Base-by-base conservation (phyloP, 1,140 invertebrate species). In the Lamellibrachia luymesi region DNA sequence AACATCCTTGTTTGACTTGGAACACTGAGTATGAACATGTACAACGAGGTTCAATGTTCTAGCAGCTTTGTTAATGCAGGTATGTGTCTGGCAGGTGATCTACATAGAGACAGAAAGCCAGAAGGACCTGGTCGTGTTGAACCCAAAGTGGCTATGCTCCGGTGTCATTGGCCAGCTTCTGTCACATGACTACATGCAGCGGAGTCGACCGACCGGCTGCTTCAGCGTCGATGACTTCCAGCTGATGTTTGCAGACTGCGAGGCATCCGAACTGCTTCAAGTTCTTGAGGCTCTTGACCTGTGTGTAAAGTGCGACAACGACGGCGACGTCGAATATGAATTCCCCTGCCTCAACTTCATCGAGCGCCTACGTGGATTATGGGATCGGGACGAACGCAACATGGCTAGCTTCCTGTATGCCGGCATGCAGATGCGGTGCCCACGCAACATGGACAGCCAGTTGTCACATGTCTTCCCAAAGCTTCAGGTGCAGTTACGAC, bases 171-270 rank as follows among this genome's bases (percentile, higher is more conserved):
- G 98, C 89, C 97, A 97, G 96, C 96, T 98, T 90, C 96, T 98
- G 89, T 97, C 97, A 90, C 97, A 97, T 80, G 97, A 98, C 92
- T 97, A 97, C 94, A 97, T 97, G 93, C 96, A 97, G 91, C 97
- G 97, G 94, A 97, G 97, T 90, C 97, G 98, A 50, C 97, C 97
- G 13, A 98, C 97, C 50, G 98, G 98, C 5, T 98, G 98, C 94
- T 98, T 98, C 95, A 97, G 97, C 4, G 96, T 97, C 2, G 98
- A 98, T 94, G 98, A 98, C 95, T 98, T 98, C 95, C 98, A 98
- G 96, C 96, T 97, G 22, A 97, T 97, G 94, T 98, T 97, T 95
- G 97, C 98, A 92, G 97, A 98, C 94, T 97, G 97, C 94, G 98
- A 98, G 91, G 96, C 95, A 4, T 90, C 94, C 10, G 95, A 95